Base-by-base conservation (phyloP, 1,140 invertebrate species). In the Aphis craccivora region DNA sequence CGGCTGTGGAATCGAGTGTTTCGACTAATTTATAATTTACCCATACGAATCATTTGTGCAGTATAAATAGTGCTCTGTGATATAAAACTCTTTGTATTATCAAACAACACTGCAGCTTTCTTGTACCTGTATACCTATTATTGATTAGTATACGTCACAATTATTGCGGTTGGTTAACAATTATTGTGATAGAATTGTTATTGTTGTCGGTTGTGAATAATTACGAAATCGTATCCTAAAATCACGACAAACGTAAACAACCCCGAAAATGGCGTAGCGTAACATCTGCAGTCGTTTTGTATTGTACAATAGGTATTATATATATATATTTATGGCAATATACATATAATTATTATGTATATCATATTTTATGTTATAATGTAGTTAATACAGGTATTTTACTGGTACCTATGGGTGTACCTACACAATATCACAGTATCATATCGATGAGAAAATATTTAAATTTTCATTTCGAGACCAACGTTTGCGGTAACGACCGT, bases 371-470 rank as follows among this genome's bases (percentile, higher is more conserved):
- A 51, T 51, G 2, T 51, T 18, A 51, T 20, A 14, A 51, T 51
- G 1, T 18, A 48, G 2, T 14, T 51, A 51, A 51, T 2, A 51
- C 48, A 11, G 14, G n/a, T n/a, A n/a, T n/a, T n/a, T 6, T n/a
- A n/a, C 30, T 18, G 60, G 11, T 5, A 14, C 1, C 14, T 51
- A 51, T 14, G n/a, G 60, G 60, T 76, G 14, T 67, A n/a, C 9
- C 55, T 67, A n/a, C 11, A n/a, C 30, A n/a, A 60, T 5, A 14
- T 11, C 30, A 11, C 11, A 11, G 2, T 67, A 30, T 30, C 60
- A 67, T 35, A n/a, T 87, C 18, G 86, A 88, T 5, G 45, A 88
- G 45, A 88, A 88, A 88, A 51, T 88, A 88, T 88, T 83, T 83
- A 83, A 83, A 83, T 83, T 35, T 83, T 83, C 22, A 22, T 83